These are phyloP conservation scores for Equus przewalskii DNA, from an alignment of 2,113 vertebrate genomes.

Conservation along the genomic window DNA sequence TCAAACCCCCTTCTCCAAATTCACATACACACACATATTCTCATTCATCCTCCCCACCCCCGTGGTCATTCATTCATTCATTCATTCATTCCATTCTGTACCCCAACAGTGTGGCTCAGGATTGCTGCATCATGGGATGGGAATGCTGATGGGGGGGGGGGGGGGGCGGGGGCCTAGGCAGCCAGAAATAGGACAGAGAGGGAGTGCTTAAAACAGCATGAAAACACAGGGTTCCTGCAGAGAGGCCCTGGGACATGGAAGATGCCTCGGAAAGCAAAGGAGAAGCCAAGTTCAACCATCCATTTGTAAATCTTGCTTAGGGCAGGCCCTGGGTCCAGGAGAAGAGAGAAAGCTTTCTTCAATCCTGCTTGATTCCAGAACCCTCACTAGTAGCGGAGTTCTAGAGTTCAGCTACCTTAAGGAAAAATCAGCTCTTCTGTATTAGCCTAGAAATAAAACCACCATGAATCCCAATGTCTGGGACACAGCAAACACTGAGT, in stretches of 20 bases:
- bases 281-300: background rate
- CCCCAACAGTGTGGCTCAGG: background rate
- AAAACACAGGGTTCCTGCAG: background rate
- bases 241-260: background rate
- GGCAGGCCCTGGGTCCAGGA: background rate
- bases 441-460: background rate
- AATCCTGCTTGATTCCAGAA: background rate
- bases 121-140: background rate
- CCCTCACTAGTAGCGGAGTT: background rate
- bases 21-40: background rate
- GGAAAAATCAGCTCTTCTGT: constrained; percentile 13
- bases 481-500: background rate
- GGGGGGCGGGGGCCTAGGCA: no score
- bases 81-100: background rate
- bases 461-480: background rate
- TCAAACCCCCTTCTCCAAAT: background rate
- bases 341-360: background rate
- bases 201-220: background rate
- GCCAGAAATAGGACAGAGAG: background rate
- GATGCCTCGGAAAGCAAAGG: background rate
- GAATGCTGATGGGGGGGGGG: background rate
- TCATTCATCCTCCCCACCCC: background rate
- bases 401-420: background rate
- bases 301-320: background rate
- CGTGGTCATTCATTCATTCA: background rate